Evolutionary conservation across 2,797 vertebrate genomes (phyloP).

Genomic region (Glossophaga mutica): DNA sequence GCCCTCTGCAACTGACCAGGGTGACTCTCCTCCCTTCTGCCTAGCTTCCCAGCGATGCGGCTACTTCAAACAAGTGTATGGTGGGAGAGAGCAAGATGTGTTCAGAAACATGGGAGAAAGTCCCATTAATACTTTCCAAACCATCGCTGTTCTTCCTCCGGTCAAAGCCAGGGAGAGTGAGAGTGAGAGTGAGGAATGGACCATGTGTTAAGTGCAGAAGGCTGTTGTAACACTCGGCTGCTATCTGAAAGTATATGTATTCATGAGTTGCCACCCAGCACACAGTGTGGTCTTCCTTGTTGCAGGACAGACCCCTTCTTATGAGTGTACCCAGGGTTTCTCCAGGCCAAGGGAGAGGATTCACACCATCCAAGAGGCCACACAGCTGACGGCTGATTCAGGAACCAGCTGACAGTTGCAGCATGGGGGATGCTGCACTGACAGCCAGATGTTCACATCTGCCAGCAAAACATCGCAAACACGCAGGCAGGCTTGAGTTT

Average conservation of each 20-base stretch:
- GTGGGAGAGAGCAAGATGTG: not conserved
- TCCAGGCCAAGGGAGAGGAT: not conserved
- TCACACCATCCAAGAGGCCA: not conserved
- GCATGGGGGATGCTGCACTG: not conserved
- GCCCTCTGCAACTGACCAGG: too few species aligned
- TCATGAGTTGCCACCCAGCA: not conserved
- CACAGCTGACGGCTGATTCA: not conserved
- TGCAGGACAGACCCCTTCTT: not conserved
- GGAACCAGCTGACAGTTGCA: not conserved
- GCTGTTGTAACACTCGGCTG: fast-evolving
- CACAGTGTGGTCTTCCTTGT: not conserved
- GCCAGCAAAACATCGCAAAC: not conserved
- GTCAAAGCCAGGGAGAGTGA: not conserved
- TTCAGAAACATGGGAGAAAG: not conserved
- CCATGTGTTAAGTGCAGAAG: fast-evolving
- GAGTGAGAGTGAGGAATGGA: too few species aligned
- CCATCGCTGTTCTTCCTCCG: not conserved
- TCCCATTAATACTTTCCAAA: not conserved
- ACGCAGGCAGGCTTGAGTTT: fast-evolving
- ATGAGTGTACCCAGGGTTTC: not conserved
- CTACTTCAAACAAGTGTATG: too few species aligned
- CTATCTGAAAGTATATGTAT: not conserved
- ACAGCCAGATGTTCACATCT: not conserved
- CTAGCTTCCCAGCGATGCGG: not conserved
- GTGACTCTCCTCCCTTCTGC: not conserved